Evolutionary conservation across 2,797 vertebrate species (phyloP).

Genomic region (Natrix natrix): DNA sequence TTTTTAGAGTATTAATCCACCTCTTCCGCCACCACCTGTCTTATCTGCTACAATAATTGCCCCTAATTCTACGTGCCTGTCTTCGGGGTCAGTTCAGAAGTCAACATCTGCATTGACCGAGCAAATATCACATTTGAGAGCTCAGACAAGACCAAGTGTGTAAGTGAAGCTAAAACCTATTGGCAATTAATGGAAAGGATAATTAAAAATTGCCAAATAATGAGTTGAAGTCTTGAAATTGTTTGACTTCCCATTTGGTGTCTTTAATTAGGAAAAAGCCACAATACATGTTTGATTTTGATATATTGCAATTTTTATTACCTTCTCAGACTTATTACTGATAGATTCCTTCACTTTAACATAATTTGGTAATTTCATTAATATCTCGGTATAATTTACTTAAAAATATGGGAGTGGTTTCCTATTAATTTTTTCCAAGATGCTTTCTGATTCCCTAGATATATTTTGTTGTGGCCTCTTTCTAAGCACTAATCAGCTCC

Average conservation of each 20-base stretch:
- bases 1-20: slow-evolving; percentile 87
- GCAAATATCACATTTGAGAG: slow-evolving; percentile 78
- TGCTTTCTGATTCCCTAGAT: background rate
- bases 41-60: slow-evolving; percentile 78
- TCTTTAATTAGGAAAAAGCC: slow-evolving; percentile 21
- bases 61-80: slow-evolving; percentile 71
- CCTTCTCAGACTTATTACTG: background rate
- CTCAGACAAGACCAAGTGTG: slow-evolving; percentile 91
- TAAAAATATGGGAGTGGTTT: background rate
- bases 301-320: slow-evolving; percentile 1
- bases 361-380: background rate
- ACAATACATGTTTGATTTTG: background rate
- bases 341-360: background rate
- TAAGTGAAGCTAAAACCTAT: slow-evolving; percentile 74
- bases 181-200: background rate
- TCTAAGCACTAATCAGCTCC: background rate
- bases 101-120: slow-evolving; percentile 79
- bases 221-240: background rate
- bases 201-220: background rate
- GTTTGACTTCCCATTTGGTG: background rate
- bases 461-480: background rate
- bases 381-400: background rate
- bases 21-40: slow-evolving; percentile 90
- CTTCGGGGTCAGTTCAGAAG: slow-evolving; percentile 78
- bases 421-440: background rate